Base-by-base conservation (phyloP, 2,113 vertebrate species). In the Tonatia bakeri region DNA sequence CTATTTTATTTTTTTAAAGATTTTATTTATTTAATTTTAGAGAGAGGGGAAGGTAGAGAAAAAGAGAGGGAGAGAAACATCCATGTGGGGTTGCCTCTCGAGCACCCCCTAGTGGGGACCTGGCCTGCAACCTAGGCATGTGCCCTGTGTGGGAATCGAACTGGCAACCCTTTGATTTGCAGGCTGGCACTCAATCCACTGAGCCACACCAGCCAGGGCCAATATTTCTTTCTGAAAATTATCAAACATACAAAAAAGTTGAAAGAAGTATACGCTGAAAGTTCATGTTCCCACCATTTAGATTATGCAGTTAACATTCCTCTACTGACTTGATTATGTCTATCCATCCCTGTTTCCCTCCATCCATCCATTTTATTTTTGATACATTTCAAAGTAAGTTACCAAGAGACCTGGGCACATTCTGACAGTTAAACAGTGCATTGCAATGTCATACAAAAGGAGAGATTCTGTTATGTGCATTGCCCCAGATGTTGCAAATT, bases 211-310 rank as follows among this genome's bases (percentile, higher is more conserved):
- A 56, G 54, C 54, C 54, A 56, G 54, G 54, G 54, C 54, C 54
- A 56, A 56, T 1, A 11, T 40, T 94, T 92, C 87, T 50, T 95
- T 76, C 52, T 92, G 59, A 87, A 95, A 94, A 82, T 38, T 13
- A 59, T 69, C 93, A 91, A 40, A 89, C 17, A 26, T 73, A 40
- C 5, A 24, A 69, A 50, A 52, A 69, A 76, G 12, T 33, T 61
- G 24, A 79, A 85, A 73, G 79, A 85, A 10, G 50, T 67, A 0
- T 26, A 38, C 7, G 4, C 10, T 20, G 45, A 72, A 36, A 20
- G 14, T 36, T 40, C 43, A 9, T 19, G 40, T 56, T 84, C 43
- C 59, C 31, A 2, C 45, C 7, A 3, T 31, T 54, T 26, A 33
- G 16, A 40, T 47, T 54, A 56, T 33, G 9, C 19, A 61, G 1